Evolutionary conservation across 2,113 vertebrate species (phyloP), one percentile per base, ranked within the genome.

Genomic region (Ageneiosus marmoratus): DNA sequence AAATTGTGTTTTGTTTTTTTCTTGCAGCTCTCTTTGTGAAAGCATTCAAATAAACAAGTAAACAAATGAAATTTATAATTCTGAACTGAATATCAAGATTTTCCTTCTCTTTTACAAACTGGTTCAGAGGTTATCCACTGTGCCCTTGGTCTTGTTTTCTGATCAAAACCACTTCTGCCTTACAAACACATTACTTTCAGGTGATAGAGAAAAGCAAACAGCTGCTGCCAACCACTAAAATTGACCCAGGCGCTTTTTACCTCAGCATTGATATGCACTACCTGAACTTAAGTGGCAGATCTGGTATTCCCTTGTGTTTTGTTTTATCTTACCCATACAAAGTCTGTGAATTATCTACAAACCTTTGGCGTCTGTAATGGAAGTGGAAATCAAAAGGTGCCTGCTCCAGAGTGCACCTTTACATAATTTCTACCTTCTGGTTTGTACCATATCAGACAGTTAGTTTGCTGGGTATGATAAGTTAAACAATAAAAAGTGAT

Each of bases 181-280:
- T 84, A 88, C 89, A 92, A 95, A 94, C 92, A 93, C 92, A 94
- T 95, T 95, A 93, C 92, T 92, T 91, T 93, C 91, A 93, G 92
- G 94, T 91, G 93, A 93, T 91, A 90, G 89, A 86, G 89, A 89
- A 90, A 88, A 88, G 88, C 89, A 95, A 95, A 95, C 91, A 95
- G 83, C 65, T 79, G 29, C 89, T 89, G 86, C 83, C 84, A 86
- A 89, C 90, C 87, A 48, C 86, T 89, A 92, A 94, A 92, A 90
- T 94, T 83, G 89, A 89, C 93, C 91, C 88, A 92, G 91, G 91
- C 89, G 93, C 88, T 90, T 90, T 78, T 91, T 92, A 41, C 93
- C 92, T n/a, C 89, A 85, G 85, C 88, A 90, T 91, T 89, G 88
- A 91, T 87, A 89, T 91, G 91, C 91, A 92, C 92, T 92, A 93